Percentiles rank a stretch among this genome's conserved stretches.
Evolutionary conservation across 1,140 invertebrate genomes (phyloP).

Genomic region (Onthophagus taurus): DNA sequence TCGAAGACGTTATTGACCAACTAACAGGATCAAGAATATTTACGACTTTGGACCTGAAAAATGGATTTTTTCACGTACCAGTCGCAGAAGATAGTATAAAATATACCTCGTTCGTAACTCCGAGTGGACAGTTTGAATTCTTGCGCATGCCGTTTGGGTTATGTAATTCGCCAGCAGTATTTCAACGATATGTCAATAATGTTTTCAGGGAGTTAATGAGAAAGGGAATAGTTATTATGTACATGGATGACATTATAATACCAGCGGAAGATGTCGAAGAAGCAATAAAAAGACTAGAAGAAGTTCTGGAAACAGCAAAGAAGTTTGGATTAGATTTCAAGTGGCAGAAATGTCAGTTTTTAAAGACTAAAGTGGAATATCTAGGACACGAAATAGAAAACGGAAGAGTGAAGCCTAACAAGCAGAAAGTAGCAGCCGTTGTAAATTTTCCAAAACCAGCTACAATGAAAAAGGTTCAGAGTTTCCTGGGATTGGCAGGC

Average conservation of each 20-base stretch:
- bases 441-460: constrained; percentile 6
- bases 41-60: no score
- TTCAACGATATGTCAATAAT: constrained; percentile 10
- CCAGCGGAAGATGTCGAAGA: constrained; percentile 15
- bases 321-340: constrained; percentile 2
- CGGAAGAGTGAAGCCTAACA: constrained; percentile 6
- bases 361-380: constrained; percentile 4
- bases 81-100: no score
- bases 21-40: no score
- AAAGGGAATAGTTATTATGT: constrained; percentile 10
- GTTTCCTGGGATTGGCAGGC: neutral
- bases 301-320: constrained; percentile 12
- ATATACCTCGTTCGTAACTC: no score
- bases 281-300: constrained; percentile 16
- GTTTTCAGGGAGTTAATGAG: constrained; percentile 11
- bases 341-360: constrained; percentile 15
- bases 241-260: constrained; percentile 23
- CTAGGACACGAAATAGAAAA: constrained; percentile 5
- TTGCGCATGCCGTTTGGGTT: constrained; percentile 13
- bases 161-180: constrained; percentile 7
- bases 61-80: no score
- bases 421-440: constrained; percentile 6
- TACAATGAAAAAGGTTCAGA: constrained; percentile 8
- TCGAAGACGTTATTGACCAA: no score
- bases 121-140: no score